Evolutionary conservation across 2,113 vertebrate species (phyloP), one percentile per base, ranked within the genome.

Genomic region (human): DNA sequence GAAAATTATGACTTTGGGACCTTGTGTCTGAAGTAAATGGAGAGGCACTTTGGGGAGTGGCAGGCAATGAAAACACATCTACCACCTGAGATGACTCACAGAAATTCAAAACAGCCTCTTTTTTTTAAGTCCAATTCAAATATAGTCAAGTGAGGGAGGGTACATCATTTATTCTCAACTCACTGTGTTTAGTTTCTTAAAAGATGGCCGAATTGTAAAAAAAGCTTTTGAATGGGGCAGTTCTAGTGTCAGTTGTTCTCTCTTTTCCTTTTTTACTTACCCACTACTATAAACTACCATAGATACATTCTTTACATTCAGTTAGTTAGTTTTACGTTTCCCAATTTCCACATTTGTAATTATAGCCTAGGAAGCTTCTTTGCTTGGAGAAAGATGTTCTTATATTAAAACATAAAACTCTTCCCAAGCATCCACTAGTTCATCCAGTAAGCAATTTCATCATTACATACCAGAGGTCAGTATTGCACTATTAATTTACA

Each of bases 401-500:
- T 78, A 59, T 0, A 32, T 89, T 83, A 66, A 95, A 85, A 52
- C 12, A 87, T 1, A 8, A 43, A 43, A 43, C 43, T 43, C 43
- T 43, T 43, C 43, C 43, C 6, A 43, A 43, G 43, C 43, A 43
- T 79, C 48, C 52, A 57, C 20, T 90, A 48, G 13, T 81, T 96
- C 38, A 84, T 57, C 52, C 40, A 89, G 17, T 64, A 73, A 86
- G 70, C 87, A 50, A 80, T 98, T 98, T 97, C 97, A 92, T 40
- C 66, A 94, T 73, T 96, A n/a, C 13, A 95, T 99, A 99, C 97
- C 98, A 99, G 99, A 99, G 99, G 98, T 98, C 99, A 99, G 98
- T 98, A 96, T 98, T 98, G 98, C 85, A 96, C 96, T 98, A 97
- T 98, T 98, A 88, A 98, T 98, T 97, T 97, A 73, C 88, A 93